These are phyloP conservation scores for Myotis daubentonii DNA, from an alignment of 2,797 vertebrate genomes.

Conservation along the genomic window DNA sequence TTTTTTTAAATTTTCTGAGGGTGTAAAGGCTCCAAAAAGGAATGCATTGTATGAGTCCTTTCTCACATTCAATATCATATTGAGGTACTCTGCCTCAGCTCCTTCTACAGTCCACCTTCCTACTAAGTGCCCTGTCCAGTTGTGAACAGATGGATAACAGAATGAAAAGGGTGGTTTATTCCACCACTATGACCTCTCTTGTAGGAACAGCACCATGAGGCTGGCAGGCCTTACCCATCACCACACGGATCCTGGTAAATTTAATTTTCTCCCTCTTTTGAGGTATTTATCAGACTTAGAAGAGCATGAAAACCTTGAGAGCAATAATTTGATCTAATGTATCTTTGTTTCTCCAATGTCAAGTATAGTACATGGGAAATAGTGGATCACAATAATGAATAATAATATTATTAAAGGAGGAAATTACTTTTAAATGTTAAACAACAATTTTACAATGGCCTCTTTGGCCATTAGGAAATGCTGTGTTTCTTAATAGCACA, in stretches of 20 bases:
- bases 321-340: neutral
- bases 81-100: neutral
- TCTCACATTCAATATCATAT: neutral
- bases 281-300: neutral
- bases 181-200: neutral
- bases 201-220: neutral
- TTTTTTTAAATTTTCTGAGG: neutral
- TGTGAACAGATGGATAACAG: neutral
- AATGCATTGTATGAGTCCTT: neutral
- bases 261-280: neutral
- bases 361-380: neutral
- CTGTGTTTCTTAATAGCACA: neutral
- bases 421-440: neutral
- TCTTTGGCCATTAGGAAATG: neutral
- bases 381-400: neutral
- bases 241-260: neutral
- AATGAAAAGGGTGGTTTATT: neutral
- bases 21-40: neutral
- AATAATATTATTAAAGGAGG: neutral
- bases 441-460: neutral
- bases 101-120: neutral
- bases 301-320: neutral
- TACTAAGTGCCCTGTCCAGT: fast-evolving
- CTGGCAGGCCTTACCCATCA: neutral
- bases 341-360: neutral